These are phyloP conservation scores for Ginglymostoma cirratum DNA, from an alignment of 2,113 vertebrate species.

Conservation along the genomic window DNA sequence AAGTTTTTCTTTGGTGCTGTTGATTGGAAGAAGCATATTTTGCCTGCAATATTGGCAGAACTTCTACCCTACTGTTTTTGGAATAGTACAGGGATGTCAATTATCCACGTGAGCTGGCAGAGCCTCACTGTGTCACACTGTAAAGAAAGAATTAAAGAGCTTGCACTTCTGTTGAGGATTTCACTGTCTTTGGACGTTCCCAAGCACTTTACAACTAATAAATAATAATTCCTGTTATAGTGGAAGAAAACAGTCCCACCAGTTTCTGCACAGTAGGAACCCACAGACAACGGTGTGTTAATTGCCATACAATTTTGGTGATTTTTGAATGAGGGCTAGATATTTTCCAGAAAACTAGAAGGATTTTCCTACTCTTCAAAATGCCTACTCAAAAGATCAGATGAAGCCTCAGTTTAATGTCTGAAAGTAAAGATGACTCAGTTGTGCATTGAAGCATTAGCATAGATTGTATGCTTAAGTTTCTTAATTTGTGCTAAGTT, in stretches of 20 bases:
- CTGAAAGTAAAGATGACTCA: neutral
- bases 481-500: too few relatives aligned
- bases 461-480: too few relatives aligned
- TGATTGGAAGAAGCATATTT: neutral
- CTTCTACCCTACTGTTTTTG: neutral
- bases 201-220: neutral
- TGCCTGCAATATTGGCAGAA: neutral
- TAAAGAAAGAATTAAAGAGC: neutral
- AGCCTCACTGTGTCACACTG: neutral
- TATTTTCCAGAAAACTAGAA: neutral
- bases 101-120: neutral
- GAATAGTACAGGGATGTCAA: neutral
- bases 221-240: neutral
- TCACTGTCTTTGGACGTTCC: neutral
- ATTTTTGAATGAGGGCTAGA: neutral
- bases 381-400: neutral
- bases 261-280: neutral
- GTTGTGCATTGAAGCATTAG: too few relatives aligned
- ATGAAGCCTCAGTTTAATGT: neutral
- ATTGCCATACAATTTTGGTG: neutral
- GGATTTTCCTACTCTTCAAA: neutral
- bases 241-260: neutral
- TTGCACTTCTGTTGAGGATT: neutral
- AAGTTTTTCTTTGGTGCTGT: neutral
- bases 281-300: neutral